phyloP scores from a whole-genome alignment of 2,113 vertebrate genomes.

The Aegypius monachus region DNA sequence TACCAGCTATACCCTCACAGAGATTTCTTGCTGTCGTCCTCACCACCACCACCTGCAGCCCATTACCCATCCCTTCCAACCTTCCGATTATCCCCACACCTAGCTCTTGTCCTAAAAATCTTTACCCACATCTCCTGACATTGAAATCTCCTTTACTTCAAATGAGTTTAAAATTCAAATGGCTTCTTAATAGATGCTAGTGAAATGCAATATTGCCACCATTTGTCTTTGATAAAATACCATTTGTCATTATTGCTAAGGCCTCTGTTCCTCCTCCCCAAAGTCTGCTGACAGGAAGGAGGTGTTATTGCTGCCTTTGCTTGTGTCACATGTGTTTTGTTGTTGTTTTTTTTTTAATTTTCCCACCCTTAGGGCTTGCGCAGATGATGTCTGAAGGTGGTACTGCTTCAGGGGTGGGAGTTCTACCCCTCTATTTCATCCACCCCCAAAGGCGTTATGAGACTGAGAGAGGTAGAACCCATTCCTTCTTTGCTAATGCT shows the following conservation, averaged over 20 bases:
- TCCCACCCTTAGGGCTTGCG: background rate
- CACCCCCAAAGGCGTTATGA: background rate
- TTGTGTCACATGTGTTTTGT: background rate
- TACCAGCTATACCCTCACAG: background rate
- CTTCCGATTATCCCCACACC: background rate
- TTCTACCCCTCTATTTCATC: background rate
- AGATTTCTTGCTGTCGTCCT: background rate
- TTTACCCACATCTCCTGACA: constrained; percentile 14
- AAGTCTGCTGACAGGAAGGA: constrained; percentile 15
- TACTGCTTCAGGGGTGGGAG: background rate
- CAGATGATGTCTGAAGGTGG: background rate
- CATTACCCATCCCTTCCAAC: background rate
- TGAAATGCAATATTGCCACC: constrained; percentile 30
- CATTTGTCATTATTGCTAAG: constrained; percentile 19
- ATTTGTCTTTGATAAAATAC: constrained; percentile 49
- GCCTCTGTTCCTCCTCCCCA: background rate
- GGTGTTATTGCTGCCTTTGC: background rate
- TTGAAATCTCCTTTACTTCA: constrained; percentile 31
- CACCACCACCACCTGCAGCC: background rate
- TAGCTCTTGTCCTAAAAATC: background rate
- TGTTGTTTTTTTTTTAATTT: background rate
- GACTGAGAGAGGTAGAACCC: background rate
- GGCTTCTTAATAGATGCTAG: constrained; percentile 34
- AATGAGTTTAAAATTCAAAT: constrained; percentile 62
- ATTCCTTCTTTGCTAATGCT: background rate